Evolutionary conservation across 2,113 vertebrate species (phyloP).

Genomic region (Callithrix jacchus): DNA sequence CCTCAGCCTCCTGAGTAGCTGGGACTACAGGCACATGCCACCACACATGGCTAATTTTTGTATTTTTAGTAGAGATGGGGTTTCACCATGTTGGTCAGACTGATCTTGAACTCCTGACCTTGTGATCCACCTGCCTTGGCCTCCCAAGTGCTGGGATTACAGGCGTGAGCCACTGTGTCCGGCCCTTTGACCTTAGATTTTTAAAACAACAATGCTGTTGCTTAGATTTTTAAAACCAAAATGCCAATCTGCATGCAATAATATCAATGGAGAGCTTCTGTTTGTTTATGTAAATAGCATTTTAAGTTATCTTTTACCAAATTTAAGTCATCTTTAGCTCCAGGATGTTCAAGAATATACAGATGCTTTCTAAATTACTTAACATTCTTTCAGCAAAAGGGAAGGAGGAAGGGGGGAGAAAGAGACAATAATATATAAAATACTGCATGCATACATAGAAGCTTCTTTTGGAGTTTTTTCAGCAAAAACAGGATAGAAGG

Average conservation of each 20-base stretch:
- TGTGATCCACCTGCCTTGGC: too few species aligned
- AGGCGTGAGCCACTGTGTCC: too few species aligned
- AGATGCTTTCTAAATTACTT: background rate
- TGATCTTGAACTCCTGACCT: too few species aligned
- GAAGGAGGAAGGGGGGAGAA: background rate
- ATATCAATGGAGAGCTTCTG: background rate
- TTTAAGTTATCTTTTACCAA: constrained; percentile 15
- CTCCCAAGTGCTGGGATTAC: too few species aligned
- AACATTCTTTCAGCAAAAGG: background rate
- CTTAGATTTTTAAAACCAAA: background rate
- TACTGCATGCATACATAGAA: background rate
- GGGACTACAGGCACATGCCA: too few species aligned
- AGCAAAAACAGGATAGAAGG: background rate
- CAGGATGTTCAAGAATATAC: background rate
- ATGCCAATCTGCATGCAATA: background rate
- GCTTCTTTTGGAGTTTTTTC: background rate
- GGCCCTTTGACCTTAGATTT: background rate
- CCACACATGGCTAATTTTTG: too few species aligned
- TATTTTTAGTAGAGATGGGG: too few species aligned
- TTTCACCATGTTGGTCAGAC: too few species aligned
- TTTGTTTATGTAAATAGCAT: constrained; percentile 23
- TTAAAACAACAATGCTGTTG: background rate
- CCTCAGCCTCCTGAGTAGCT: too few species aligned
- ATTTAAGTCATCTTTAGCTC: background rate
- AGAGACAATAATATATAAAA: background rate